phyloP scores from a whole-genome alignment of 2,888 invertebrate genomes.

The Ditylenchus weischeri region DNA sequence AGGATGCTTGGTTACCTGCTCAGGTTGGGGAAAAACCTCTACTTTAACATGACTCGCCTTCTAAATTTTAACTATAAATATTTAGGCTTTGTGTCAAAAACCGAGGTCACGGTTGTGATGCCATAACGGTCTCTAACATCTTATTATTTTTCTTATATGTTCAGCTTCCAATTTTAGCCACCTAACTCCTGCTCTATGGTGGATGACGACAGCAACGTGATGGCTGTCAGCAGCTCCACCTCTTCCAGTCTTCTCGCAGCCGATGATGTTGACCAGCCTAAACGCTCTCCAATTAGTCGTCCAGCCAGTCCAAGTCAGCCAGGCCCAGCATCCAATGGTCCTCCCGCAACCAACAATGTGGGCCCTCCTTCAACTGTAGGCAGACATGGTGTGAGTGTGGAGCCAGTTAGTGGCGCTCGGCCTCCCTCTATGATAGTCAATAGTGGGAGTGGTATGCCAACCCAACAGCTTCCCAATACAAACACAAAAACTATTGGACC shows the following conservation, averaged over 20 bases:
- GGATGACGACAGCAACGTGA: constrained; percentile 32
- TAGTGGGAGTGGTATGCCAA: background rate
- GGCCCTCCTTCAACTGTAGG: constrained; percentile 5
- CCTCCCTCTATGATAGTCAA: background rate
- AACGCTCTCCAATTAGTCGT: constrained; percentile 1
- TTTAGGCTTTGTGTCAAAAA: constrained; percentile 49
- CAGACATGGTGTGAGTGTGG: constrained; percentile 5
- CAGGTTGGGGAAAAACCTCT: no score
- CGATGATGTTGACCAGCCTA: constrained; percentile 15
- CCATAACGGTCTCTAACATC: constrained; percentile 43
- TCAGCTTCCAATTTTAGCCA: constrained; percentile 35
- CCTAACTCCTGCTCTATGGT: constrained; percentile 43
- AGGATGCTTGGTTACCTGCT: no score
- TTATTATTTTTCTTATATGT: constrained; percentile 13
- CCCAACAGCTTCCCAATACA: no score
- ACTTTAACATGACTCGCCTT: no score
- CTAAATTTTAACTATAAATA: no score
- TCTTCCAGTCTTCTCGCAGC: background rate
- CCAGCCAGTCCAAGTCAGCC: no score
- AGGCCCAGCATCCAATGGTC: background rate
- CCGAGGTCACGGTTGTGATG: constrained; percentile 49
- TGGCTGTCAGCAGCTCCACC: background rate
- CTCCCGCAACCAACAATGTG: constrained; percentile 12
- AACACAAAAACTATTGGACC: constrained; percentile 16
- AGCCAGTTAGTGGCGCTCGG: no score